Evolutionary conservation across 2,888 invertebrate genomes (phyloP).

Genomic region (Empis stercorea): DNA sequence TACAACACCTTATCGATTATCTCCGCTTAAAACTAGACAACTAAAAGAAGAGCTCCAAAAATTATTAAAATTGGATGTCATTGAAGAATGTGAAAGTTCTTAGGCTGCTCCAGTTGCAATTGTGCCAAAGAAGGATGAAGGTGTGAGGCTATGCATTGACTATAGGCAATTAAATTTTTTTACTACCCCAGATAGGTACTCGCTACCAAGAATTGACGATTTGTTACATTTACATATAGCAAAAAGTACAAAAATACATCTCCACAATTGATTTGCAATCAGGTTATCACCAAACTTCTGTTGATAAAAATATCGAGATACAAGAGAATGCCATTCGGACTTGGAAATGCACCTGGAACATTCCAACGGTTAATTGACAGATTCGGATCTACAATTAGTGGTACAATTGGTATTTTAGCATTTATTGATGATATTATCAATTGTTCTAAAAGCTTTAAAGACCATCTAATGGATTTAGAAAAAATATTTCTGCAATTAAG

Average conservation of each 20-base stretch:
- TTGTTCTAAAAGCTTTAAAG: slow-evolving; percentile 15
- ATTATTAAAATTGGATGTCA: slow-evolving; percentile 21
- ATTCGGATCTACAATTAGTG: slow-evolving; percentile 11
- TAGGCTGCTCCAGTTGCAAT: slow-evolving; percentile 27
- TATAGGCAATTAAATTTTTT: slow-evolving; percentile 20
- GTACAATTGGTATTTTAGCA: slow-evolving; percentile 13
- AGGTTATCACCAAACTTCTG: slow-evolving; percentile 12
- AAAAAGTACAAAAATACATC: slow-evolving; percentile 15
- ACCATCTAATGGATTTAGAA: slow-evolving; percentile 11
- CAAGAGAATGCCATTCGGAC: slow-evolving; percentile 12
- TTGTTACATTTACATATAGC: slow-evolving; percentile 16
- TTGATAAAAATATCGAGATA: slow-evolving; percentile 7
- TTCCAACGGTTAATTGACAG: slow-evolving; percentile 18
- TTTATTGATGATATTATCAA: slow-evolving; percentile 22
- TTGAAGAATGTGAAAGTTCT: slow-evolving; percentile 27
- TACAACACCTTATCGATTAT: slow-evolving; percentile 22
- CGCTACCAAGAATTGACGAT: slow-evolving; percentile 9
- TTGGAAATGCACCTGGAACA: slow-evolving; percentile 12
- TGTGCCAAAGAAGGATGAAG: slow-evolving; percentile 24
- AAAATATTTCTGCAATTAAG: slow-evolving; percentile 11
- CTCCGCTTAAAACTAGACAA: slow-evolving; percentile 13
- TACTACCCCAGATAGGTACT: slow-evolving; percentile 18
- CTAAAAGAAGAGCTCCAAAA: slow-evolving; percentile 16
- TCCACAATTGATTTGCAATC: slow-evolving; percentile 11
- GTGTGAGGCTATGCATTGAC: slow-evolving; percentile 24